Conservation (phyloP, 2,888 invertebrate species). For the Drosophila sordidula region DNA sequence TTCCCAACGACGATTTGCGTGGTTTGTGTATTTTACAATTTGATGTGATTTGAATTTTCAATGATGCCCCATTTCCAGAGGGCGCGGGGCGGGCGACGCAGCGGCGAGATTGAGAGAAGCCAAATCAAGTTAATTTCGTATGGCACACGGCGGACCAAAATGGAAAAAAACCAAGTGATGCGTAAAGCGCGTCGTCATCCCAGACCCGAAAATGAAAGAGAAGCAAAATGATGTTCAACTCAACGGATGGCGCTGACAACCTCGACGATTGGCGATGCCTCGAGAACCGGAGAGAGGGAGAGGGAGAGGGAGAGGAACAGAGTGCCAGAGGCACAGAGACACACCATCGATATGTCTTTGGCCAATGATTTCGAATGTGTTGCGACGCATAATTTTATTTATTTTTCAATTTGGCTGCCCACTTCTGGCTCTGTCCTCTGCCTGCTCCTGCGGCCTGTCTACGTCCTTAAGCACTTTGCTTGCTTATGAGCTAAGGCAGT, state of each 20-base stretch:
- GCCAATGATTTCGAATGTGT: conserved; percentile 69
- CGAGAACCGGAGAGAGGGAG: background rate
- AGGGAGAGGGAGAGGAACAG: conserved; percentile 1
- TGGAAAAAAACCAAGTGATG: conserved; percentile 49
- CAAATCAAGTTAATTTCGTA: conserved; percentile 62
- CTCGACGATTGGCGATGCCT: conserved; percentile 11
- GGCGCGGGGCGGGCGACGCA: background rate
- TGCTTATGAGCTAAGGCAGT: conserved; percentile 62
- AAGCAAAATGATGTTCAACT: conserved; percentile 2
- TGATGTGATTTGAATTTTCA: conserved; percentile 80
- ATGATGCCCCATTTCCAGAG: conserved; percentile 58
- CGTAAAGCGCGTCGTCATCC: conserved; percentile 48
- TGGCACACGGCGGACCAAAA: conserved; percentile 25
- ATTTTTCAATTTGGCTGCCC: conserved; percentile 71
- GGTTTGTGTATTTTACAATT: conserved; percentile 76
- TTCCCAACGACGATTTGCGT: conserved; percentile 55
- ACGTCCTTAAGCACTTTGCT: conserved; percentile 55
- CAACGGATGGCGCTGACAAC: conserved; percentile 39
- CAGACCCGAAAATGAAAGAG: conserved; percentile 6
- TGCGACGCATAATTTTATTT: conserved; percentile 77
- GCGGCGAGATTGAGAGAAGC: conserved; percentile 28
- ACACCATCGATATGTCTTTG: conserved; percentile 48
- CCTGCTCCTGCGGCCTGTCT: conserved; percentile 26
- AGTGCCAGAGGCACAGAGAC: background rate
- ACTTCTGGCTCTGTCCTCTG: conserved; percentile 3